Conservation (phyloP, 2,888 invertebrate species). For the Dolichopus griseipennis region DNA sequence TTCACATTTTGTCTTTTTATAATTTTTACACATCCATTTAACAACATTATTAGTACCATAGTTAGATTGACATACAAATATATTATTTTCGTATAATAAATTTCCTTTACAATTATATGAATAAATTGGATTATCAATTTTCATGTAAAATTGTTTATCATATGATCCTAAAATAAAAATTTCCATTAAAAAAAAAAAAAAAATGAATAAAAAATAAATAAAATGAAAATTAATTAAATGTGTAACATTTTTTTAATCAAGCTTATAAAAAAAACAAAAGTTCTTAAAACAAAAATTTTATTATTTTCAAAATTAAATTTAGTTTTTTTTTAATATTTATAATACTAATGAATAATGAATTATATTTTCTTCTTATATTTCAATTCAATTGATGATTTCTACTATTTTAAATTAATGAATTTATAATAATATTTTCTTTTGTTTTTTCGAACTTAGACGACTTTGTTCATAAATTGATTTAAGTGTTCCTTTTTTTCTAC, state of each 20-base stretch:
- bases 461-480: constrained; percentile 31
- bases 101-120: constrained; percentile 39
- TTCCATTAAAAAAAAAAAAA: too few relatives aligned
- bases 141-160: not conserved
- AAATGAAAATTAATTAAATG: too few relatives aligned
- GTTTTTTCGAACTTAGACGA: constrained; percentile 20
- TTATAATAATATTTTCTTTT: constrained; percentile 16
- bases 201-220: too few relatives aligned
- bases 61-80: constrained; percentile 30
- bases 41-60: constrained; percentile 30
- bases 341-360: too few relatives aligned
- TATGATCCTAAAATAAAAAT: not conserved
- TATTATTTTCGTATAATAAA: constrained; percentile 33
- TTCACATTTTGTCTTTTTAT: constrained; percentile 32
- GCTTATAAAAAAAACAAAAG: too few relatives aligned
- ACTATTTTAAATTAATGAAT: not conserved
- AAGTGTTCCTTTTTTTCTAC: constrained; percentile 33
- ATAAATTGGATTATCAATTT: constrained; percentile 19
- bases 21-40: constrained; percentile 36
- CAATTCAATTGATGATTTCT: too few relatives aligned
- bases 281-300: not conserved
- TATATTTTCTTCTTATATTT: too few relatives aligned
- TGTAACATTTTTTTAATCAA: too few relatives aligned
- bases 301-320: not conserved
- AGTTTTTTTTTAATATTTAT: not conserved